Conservation (phyloP, 2,113 vertebrate genomes). For the Raja brachyura region DNA sequence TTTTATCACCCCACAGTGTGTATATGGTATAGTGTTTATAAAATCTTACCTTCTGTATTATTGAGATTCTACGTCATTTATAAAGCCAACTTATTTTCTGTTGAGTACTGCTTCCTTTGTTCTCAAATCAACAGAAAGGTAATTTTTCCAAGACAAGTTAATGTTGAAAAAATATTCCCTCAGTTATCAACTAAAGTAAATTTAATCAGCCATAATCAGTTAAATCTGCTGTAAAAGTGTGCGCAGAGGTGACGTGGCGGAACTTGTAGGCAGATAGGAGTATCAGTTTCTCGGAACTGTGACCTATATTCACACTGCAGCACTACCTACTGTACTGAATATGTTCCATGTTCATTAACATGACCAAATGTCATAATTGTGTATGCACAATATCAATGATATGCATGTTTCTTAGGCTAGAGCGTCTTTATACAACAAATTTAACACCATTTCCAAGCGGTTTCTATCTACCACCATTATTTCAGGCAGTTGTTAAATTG, state of each 20-base stretch:
- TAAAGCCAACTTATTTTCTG: background rate
- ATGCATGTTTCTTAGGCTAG: background rate
- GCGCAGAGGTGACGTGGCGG: background rate
- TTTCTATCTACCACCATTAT: background rate
- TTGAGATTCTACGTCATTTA: constrained; percentile 30
- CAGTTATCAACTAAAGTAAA: background rate
- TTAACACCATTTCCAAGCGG: background rate
- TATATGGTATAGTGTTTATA: background rate
- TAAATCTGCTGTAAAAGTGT: background rate
- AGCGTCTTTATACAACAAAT: background rate
- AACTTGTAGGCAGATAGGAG: constrained; percentile 29
- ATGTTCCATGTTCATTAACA: background rate
- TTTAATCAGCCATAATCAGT: constrained; percentile 33
- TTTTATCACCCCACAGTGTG: background rate
- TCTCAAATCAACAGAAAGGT: background rate
- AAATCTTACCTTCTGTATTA: constrained; percentile 30
- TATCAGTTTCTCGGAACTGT: constrained; percentile 26
- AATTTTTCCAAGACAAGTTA: background rate
- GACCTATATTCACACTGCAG: constrained; percentile 7
- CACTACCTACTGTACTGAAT: background rate
- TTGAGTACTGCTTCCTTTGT: background rate
- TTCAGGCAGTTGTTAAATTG: background rate
- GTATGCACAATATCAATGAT: background rate
- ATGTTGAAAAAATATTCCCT: background rate
- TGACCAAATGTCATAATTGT: background rate